Base-by-base conservation (phyloP, 2,888 invertebrate genomes). In the Drosophila pegasa region DNA sequence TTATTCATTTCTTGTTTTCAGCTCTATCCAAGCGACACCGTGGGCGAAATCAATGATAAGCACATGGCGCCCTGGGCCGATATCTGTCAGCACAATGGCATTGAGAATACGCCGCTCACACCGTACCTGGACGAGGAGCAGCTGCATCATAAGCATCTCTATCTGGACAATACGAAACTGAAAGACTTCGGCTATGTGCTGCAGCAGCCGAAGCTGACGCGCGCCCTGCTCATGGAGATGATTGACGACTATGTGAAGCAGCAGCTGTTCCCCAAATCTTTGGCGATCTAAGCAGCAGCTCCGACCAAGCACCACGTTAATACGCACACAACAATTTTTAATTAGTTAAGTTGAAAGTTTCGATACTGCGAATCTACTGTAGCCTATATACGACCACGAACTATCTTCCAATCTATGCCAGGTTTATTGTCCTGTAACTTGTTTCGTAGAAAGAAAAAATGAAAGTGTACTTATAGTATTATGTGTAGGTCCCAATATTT, bases 51-150 rank as follows among this genome's bases (percentile, higher is more conserved):
- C 0, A 98, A 98, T 91, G 98, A 98, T 92, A 98, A 98, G 91
- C 98, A 98, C 91, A 94, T 98, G 93, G 95, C 94, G 0, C 97
- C 98, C 18, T 98, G 98, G 98, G 97, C 97, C 0, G 96, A 96
- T 89, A 94, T 96, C 29, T 98, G 98, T 90, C 94, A 95, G 72
- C 93, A 93, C 71, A 95, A 96, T 91, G 93, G 94, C 45, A 94
- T 98, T 29, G 93, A 93, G 72, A 98, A 97, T 93, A 96, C 98
- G 20, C 98, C 98, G 1, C 93, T 98, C 1, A 97, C 97, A 68
- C 98, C 98, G 0, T 97, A 96, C 89, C 95, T 98, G 90, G 96
- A 96, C 80, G 94, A 95, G 76, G 97, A 98, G 90, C 93, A 96
- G 80, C 93, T 98, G 71, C 94, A 96, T 86, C 96, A 97, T 91